Percentiles rank a stretch among this genome's conserved stretches.
These are phyloP conservation scores for Phengaris alcon DNA, from an alignment of 2,888 invertebrate genomes.

Conservation along the genomic window DNA sequence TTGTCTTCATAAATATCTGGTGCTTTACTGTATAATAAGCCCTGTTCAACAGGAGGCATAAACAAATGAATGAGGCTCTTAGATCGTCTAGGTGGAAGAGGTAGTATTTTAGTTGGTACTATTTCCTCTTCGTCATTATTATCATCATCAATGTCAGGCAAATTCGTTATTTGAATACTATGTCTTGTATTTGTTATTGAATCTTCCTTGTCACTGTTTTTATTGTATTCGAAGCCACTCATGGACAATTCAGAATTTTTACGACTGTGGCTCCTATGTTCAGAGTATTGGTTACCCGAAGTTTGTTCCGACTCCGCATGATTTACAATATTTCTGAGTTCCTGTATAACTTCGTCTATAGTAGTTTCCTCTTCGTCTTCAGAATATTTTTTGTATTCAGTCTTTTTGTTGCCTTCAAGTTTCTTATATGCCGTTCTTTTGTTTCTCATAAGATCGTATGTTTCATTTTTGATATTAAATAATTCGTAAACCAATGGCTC, in stretches of 20 bases:
- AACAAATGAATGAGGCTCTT: conserved; percentile 85
- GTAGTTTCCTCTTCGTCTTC: conserved; percentile 88
- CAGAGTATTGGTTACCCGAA: conserved; percentile 62
- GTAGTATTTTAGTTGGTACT: conserved; percentile 87
- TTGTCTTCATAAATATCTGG: conserved; percentile 77
- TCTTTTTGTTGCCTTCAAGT: conserved; percentile 57
- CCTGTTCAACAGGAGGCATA: conserved; percentile 80
- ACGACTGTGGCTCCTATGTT: conserved; percentile 62
- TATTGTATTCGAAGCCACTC: conserved; percentile 57
- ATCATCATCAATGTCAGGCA: conserved; percentile 71
- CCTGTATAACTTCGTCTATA: conserved; percentile 92
- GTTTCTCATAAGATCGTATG: conserved; percentile 70
- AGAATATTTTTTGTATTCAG: conserved; percentile 60
- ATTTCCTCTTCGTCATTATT: conserved; percentile 83
- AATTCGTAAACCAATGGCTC: conserved; percentile 82
- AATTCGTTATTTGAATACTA: conserved; percentile 70
- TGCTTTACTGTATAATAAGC: conserved; percentile 76
- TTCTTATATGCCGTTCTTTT: conserved; percentile 67
- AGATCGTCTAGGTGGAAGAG: conserved; percentile 88
- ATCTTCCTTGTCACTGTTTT: conserved; percentile 70
- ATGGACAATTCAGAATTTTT: conserved; percentile 66
- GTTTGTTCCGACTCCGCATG: conserved; percentile 87
- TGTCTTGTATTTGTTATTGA: conserved; percentile 77
- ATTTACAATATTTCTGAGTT: conserved; percentile 89
- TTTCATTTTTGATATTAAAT: conserved; percentile 80